Evolutionary conservation across 2,113 vertebrate genomes (phyloP).

Genomic region (Lophius piscatorius): DNA sequence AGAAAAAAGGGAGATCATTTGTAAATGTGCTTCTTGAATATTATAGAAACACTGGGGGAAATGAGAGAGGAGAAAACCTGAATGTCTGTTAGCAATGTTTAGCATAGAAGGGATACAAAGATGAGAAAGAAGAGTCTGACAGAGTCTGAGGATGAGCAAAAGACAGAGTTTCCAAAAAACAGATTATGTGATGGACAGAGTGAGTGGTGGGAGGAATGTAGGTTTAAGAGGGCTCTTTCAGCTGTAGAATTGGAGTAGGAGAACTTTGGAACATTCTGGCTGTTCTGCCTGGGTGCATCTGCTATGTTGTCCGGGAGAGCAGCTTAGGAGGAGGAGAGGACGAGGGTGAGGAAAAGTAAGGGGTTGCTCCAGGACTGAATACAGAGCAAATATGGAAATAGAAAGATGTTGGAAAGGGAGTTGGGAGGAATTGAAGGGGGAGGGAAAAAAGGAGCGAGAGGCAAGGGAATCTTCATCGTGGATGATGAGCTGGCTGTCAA

Average conservation of each 20-base stretch:
- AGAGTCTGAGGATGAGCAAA: slow-evolving; percentile 24
- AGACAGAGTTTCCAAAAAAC: neutral
- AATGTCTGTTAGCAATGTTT: slow-evolving; percentile 29
- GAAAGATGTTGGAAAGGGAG: slow-evolving; percentile 17
- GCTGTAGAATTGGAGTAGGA: slow-evolving; percentile 34
- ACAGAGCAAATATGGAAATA: slow-evolving; percentile 33
- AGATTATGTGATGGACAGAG: no score
- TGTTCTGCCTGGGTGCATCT: slow-evolving; percentile 76
- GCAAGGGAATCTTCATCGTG: slow-evolving; percentile 37
- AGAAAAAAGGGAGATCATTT: slow-evolving; percentile 2
- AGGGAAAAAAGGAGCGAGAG: slow-evolving; percentile 4
- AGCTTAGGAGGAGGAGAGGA: slow-evolving; percentile 62
- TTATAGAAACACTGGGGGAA: slow-evolving; percentile 6
- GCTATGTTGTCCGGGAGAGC: slow-evolving; percentile 74
- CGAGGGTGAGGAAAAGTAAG: slow-evolving; percentile 3
- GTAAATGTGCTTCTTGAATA: neutral
- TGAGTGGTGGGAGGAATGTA: slow-evolving; percentile 25
- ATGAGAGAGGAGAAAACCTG: slow-evolving; percentile 8
- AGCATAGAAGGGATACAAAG: slow-evolving; percentile 28
- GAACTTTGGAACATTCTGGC: slow-evolving; percentile 67
- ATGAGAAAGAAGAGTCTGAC: slow-evolving; percentile 18
- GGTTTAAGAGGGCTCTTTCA: slow-evolving; percentile 43
- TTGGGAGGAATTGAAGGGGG: neutral
- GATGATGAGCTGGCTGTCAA: slow-evolving; percentile 60
- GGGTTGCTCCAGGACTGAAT: slow-evolving; percentile 40